phyloP scores from a whole-genome alignment of 2,113 vertebrate species.

The Cottus gobio region DNA sequence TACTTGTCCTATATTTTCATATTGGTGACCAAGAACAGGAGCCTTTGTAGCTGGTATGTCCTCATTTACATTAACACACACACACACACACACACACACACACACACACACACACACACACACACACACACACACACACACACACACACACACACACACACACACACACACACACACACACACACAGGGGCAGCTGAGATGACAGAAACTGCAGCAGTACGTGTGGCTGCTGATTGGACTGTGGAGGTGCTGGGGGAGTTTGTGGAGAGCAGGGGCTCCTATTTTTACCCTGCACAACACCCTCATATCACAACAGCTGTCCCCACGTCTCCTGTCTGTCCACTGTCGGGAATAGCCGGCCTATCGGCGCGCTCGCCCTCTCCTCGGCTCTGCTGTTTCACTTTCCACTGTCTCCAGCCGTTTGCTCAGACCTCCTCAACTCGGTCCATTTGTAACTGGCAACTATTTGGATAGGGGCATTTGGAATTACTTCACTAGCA shows the following conservation, averaged over 20 bases:
- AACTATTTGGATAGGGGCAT: conserved; percentile 10
- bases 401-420: conserved; percentile 27
- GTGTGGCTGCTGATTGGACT: conserved; percentile 52
- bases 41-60: not conserved
- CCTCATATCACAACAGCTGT: conserved; percentile 88
- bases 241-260: conserved; percentile 39
- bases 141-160: conserved; percentile 20
- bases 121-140: not conserved
- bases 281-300: conserved; percentile 83
- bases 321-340: conserved; percentile 71
- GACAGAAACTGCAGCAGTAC: conserved; percentile 61
- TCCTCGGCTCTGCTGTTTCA: conserved; percentile 6
- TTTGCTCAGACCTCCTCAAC: conserved; percentile 13
- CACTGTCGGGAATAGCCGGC: conserved; percentile 77
- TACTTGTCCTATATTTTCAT: not conserved
- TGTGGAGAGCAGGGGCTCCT: conserved; percentile 61
- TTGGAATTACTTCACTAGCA: conserved; percentile 47
- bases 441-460: conserved; percentile 1
- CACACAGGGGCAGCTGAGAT: conserved; percentile 61
- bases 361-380: conserved; percentile 56
- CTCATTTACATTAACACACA: not conserved
- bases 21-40: not conserved
- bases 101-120: conserved; percentile 13
- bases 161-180: not conserved
- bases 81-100: conserved; percentile 5